A percentile compares a stretch with the other conserved stretches of the same genome.
Evolutionary conservation across 2,113 vertebrate species (phyloP).

Genomic region (Aramus guarauna): DNA sequence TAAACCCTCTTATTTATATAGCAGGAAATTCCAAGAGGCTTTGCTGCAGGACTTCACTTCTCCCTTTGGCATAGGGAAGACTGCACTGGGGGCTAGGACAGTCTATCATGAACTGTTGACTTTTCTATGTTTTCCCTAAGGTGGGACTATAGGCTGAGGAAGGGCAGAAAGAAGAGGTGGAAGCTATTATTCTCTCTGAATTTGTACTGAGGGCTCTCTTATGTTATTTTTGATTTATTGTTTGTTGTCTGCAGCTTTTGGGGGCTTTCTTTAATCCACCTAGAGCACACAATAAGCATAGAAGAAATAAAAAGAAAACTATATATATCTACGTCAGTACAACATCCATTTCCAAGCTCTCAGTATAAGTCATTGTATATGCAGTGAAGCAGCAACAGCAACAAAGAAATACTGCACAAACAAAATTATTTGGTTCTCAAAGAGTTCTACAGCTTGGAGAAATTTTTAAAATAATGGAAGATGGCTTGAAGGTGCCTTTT

Average conservation of each 20-base stretch:
- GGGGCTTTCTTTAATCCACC: not conserved
- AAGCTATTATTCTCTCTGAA: not conserved
- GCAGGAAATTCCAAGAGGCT: not conserved
- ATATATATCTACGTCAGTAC: not conserved
- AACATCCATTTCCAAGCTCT: not conserved
- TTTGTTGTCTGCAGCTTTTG: not conserved
- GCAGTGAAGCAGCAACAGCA: not conserved
- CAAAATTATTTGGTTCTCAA: not conserved
- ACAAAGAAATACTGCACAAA: not conserved
- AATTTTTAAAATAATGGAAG: not conserved
- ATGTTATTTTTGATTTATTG: not conserved
- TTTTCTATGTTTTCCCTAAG: not conserved
- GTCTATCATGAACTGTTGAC: not conserved
- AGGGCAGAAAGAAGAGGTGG: not conserved
- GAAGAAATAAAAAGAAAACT: not conserved
- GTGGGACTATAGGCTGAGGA: not conserved
- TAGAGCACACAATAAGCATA: not conserved
- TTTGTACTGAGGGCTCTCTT: not conserved
- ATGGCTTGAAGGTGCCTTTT: conserved; percentile 1
- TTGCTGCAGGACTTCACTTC: not conserved
- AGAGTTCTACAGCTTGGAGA: not conserved
- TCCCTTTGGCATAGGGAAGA: not conserved
- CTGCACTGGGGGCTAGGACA: not conserved
- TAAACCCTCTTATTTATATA: not conserved
- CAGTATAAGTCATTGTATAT: not conserved